These are phyloP conservation scores for Onychostoma macrolepis DNA, from an alignment of 2,113 vertebrate genomes.

Conservation along the genomic window DNA sequence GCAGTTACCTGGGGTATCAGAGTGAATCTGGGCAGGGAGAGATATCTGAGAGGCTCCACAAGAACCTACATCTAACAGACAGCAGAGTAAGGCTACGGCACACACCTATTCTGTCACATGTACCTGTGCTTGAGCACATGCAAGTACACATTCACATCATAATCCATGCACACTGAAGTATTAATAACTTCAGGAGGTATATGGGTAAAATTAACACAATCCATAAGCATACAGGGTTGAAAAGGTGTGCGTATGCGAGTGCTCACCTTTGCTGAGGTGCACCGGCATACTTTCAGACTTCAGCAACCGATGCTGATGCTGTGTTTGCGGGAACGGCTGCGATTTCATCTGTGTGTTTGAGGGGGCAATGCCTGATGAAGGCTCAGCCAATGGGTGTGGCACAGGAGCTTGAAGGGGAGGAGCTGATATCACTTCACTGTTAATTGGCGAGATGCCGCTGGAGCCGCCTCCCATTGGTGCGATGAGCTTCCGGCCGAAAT, in stretches of 20 bases:
- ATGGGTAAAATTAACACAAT: background rate
- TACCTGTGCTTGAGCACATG: background rate
- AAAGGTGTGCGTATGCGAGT: background rate
- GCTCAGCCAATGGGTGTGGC: slow-evolving; percentile 63
- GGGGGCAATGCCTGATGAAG: slow-evolving; percentile 60
- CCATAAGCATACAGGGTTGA: no score
- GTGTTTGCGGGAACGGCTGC: slow-evolving; percentile 61
- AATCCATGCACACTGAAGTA: background rate
- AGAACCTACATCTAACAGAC: slow-evolving; percentile 81
- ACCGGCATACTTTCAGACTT: slow-evolving; percentile 98
- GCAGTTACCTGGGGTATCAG: slow-evolving; percentile 85
- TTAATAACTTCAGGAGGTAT: background rate
- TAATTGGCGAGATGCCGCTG: slow-evolving; percentile 68
- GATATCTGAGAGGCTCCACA: slow-evolving; percentile 78
- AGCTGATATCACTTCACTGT: slow-evolving; percentile 71
- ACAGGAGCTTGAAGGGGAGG: slow-evolving; percentile 56
- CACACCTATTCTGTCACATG: slow-evolving; percentile 13
- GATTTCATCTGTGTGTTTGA: background rate
- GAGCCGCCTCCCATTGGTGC: slow-evolving; percentile 80
- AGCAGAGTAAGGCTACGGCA: slow-evolving; percentile 61
- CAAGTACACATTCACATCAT: slow-evolving; percentile 1
- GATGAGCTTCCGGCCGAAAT: slow-evolving; percentile 94
- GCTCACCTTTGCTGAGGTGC: slow-evolving; percentile 92
- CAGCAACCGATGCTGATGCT: slow-evolving; percentile 84
- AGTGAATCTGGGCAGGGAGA: slow-evolving; percentile 78